Evolutionary conservation across 2,888 invertebrate genomes (phyloP).

Genomic region (Zygaena filipendulae): DNA sequence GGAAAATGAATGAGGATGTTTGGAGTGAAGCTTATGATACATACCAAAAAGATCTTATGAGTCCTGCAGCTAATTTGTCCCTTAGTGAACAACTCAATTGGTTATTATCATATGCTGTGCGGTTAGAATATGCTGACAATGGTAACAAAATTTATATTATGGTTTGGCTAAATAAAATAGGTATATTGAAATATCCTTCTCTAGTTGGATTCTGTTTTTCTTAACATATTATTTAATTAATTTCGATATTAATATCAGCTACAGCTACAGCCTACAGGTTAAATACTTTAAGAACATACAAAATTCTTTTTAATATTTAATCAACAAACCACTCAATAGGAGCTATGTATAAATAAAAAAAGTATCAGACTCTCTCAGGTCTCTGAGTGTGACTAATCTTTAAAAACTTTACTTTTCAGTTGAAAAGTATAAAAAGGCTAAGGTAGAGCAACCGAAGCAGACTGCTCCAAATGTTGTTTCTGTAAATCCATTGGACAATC

Average conservation of each 20-base stretch:
- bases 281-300: too few species aligned
- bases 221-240: background rate
- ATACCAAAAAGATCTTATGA: slow-evolving; percentile 81
- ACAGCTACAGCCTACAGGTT: too few species aligned
- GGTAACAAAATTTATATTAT: too few species aligned
- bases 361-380: too few species aligned
- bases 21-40: slow-evolving; percentile 80
- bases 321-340: too few species aligned
- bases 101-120: slow-evolving; percentile 85
- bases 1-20: slow-evolving; percentile 71
- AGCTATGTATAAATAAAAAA: too few species aligned
- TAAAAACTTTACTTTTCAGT: too few species aligned
- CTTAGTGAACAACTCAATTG: slow-evolving; percentile 82
- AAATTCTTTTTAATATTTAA: too few species aligned
- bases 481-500: slow-evolving; percentile 84
- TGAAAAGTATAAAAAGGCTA: slow-evolving; percentile 76
- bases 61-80: slow-evolving; percentile 71
- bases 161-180: slow-evolving; percentile 16
- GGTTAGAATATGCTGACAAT: slow-evolving; percentile 85
- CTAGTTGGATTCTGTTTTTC: background rate
- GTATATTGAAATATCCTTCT: background rate
- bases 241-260: background rate
- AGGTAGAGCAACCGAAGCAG: slow-evolving; percentile 70
- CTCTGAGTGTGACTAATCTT: too few species aligned
- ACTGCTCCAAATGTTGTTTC: slow-evolving; percentile 79